These are phyloP conservation scores for Sinocyclocheilus rhinocerous DNA, from an alignment of 2,113 vertebrate genomes.

Conservation along the genomic window DNA sequence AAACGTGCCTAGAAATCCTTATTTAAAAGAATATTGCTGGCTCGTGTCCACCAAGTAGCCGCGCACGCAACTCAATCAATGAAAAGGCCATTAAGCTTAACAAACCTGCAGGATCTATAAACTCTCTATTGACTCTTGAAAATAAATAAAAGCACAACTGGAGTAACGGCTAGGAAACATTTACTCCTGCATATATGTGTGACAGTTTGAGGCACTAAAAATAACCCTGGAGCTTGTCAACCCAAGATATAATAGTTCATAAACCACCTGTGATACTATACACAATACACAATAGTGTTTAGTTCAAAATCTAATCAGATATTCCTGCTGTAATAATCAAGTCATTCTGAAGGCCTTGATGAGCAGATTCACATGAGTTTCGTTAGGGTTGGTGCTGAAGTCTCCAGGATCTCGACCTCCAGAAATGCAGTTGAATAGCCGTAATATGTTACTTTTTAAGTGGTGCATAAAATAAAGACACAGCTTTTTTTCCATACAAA, in stretches of 20 bases:
- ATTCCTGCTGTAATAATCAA: neutral
- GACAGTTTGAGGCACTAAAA: neutral
- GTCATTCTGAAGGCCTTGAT: neutral
- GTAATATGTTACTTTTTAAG: neutral
- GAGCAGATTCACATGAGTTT: neutral
- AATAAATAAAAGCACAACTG: constrained; percentile 52
- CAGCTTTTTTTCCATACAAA: neutral
- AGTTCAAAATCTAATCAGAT: neutral
- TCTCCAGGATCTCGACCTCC: no score
- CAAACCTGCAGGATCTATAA: constrained; percentile 71
- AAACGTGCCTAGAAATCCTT: constrained; percentile 68
- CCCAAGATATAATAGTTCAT: neutral
- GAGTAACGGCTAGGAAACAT: neutral
- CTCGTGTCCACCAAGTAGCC: constrained; percentile 64
- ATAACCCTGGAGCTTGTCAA: neutral
- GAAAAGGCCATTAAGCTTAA: constrained; percentile 77
- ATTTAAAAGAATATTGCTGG: constrained; percentile 66
- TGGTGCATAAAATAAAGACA: neutral
- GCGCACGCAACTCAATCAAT: constrained; percentile 73
- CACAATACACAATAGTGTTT: neutral
- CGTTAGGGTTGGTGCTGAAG: neutral
- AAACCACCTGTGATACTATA: neutral
- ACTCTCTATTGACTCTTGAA: constrained; percentile 54
- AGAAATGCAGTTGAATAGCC: neutral
- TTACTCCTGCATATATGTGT: neutral